Evolutionary conservation across 2,113 vertebrate species (phyloP), one percentile per base, ranked within the genome.

Genomic region (Cepphus grylle): DNA sequence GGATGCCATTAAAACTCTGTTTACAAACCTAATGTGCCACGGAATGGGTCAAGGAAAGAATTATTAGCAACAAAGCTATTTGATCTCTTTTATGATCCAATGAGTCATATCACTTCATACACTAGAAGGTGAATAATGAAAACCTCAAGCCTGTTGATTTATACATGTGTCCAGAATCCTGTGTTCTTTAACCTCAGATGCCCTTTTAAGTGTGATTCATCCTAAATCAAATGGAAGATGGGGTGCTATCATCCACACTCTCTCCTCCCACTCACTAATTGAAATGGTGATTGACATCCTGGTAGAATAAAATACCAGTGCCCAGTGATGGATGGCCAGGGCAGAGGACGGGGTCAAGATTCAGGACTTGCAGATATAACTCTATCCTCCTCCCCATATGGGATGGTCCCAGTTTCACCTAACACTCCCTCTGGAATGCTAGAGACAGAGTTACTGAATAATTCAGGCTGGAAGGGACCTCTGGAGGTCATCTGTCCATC

Each of bases 1-100:
- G 97, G 98, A 97, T 97, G 96, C 98, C 97, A 97, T 98, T 98
- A 98, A 98, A 98, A 95, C 95, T 97, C 97, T 98, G 97, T 98
- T 98, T 98, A 98, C 98, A 98, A 98, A 98, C 97, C 94, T 67
- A 95, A 97, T 97, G 97, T 98, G 98, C 98, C 96, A 97, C 97
- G 87, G 97, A 98, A 98, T 96, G 97, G 98, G 98, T 97, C 96
- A 97, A 97, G 97, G 97, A 95, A 98, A 98, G 98, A 98, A 98
- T 98, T 97, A 98, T 98, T 98, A 98, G 98, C 98, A 97, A 97
- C 97, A 96, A 94, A 97, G 98, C 97, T 95, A 98, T 98, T 98
- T 98, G 98, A 98, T 98, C 98, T 97, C 97, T 97, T 98, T 98
- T 98, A 98, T 97, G 97, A 98, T 97, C 93, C 94, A 95, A 58